Base-by-base conservation (phyloP, 2,888 invertebrate genomes). In the Pelosia muscerda region DNA sequence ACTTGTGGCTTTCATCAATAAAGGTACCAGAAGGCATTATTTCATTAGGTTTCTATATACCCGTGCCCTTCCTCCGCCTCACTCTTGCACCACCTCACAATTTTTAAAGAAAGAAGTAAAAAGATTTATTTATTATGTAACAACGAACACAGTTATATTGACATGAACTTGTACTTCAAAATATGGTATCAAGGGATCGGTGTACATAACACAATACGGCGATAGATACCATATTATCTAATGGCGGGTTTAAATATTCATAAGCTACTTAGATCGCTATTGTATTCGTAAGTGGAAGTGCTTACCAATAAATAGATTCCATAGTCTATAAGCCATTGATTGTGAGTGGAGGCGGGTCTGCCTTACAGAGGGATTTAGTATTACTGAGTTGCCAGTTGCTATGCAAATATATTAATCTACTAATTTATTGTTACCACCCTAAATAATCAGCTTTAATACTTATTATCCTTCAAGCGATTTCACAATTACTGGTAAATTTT, bases 311-410 rank as follows among this genome's bases (percentile, higher is more conserved):
- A 59, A 60, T 54, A 54, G 38, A 8, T 23, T 54, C 10, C 26
- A 53, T 59, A n/a, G 23, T 54, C 10, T 38, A 53, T 59, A n/a
- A 28, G 28, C 57, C 58, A 25, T 64, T n/a, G 9, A 25, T 63
- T 64, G 38, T 63, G 28, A 28, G 25, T 56, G 5, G 23, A 15
- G 11, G 8, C 1, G 34, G 49, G 0, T 19, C 6, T 42, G 25
- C 25, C 19, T 49, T 26, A 49, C 11, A 49, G 25, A 10, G 23
- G n/a, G 11, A n/a, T 5, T 56, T 15, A 26, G 2, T 56, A 0
- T 26, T 13, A 56, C 5, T 25, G 25, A 25, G 13, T 25, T 56
- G 25, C 55, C 22, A 53, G 22, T 53, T 8, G 22, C 22, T 53
- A 53, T 53, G 53, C 53, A 53, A 53, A 53, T 38, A 38, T 34